Conservation (phyloP, 2,113 vertebrate genomes). For the Salvator merianae region DNA sequence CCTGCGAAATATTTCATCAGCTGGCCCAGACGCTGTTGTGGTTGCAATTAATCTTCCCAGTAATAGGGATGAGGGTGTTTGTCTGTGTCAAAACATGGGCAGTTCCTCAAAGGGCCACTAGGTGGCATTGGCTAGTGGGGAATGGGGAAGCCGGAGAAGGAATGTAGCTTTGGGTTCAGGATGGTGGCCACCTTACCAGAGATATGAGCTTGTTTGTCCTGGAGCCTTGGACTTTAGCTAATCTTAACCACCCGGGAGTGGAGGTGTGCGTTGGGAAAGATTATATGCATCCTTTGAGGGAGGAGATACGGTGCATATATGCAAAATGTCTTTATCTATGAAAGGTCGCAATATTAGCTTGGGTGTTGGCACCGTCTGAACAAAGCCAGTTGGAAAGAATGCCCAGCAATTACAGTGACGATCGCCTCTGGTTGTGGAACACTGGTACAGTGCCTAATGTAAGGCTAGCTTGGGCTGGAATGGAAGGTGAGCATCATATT, state of each 20-base stretch:
- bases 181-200: neutral
- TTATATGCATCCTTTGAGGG: neutral
- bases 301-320: no score
- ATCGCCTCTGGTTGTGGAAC: no score
- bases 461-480: no score
- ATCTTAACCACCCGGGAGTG: neutral
- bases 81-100: neutral
- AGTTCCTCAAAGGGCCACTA: conserved; percentile 11
- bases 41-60: conserved; percentile 65
- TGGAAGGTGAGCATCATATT: no score
- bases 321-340: no score
- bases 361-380: no score
- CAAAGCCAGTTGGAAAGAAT: no score
- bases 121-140: neutral
- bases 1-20: conserved; percentile 67
- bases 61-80: conserved; percentile 36
- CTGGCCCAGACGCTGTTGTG: conserved; percentile 58
- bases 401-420: no score
- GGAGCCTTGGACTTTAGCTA: no score
- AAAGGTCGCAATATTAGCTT: no score
- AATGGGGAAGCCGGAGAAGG: neutral
- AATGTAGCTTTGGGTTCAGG: neutral
- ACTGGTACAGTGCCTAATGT: no score
- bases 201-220: no score
- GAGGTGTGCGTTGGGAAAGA: neutral